phyloP scores from a whole-genome alignment of 2,888 invertebrate species.

The Drosophila imparisetae region DNA sequence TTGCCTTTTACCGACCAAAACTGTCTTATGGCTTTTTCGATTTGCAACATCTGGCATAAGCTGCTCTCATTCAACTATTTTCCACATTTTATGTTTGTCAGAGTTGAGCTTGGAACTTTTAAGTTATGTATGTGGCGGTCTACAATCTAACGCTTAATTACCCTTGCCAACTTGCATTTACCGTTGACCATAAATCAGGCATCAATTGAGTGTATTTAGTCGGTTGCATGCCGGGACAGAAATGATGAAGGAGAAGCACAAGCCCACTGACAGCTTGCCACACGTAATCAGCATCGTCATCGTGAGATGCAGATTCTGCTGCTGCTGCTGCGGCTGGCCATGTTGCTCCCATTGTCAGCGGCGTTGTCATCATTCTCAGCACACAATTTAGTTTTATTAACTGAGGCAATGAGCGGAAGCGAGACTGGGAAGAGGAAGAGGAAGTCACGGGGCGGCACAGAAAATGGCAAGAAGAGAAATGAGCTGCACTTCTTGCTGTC shows the following conservation, averaged over 20 bases:
- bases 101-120: slow-evolving; percentile 15
- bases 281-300: slow-evolving; percentile 30
- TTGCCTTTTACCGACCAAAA: slow-evolving; percentile 6
- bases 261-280: slow-evolving; percentile 1
- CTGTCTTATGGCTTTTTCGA: slow-evolving; percentile 22
- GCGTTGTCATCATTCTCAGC: slow-evolving; percentile 65
- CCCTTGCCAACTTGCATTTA: slow-evolving; percentile 7
- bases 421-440: slow-evolving; percentile 1
- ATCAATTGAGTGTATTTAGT: slow-evolving; percentile 23
- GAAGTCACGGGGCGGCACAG: slow-evolving; percentile 14
- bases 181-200: slow-evolving; percentile 14
- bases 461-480: slow-evolving; percentile 52
- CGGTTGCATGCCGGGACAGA: background rate
- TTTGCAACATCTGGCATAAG: slow-evolving; percentile 3
- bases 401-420: slow-evolving; percentile 39
- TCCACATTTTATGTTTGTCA: slow-evolving; percentile 19
- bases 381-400: slow-evolving; percentile 79
- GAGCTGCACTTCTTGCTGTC: slow-evolving; percentile 51
- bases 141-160: slow-evolving; percentile 40
- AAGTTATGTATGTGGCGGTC: background rate
- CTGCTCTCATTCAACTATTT: slow-evolving; percentile 26
- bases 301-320: slow-evolving; percentile 23
- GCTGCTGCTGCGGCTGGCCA: background rate
- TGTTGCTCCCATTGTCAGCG: slow-evolving; percentile 27
- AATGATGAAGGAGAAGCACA: background rate